Conservation (phyloP, 2,113 vertebrate genomes). For the Oncorhynchus gorbuscha region DNA sequence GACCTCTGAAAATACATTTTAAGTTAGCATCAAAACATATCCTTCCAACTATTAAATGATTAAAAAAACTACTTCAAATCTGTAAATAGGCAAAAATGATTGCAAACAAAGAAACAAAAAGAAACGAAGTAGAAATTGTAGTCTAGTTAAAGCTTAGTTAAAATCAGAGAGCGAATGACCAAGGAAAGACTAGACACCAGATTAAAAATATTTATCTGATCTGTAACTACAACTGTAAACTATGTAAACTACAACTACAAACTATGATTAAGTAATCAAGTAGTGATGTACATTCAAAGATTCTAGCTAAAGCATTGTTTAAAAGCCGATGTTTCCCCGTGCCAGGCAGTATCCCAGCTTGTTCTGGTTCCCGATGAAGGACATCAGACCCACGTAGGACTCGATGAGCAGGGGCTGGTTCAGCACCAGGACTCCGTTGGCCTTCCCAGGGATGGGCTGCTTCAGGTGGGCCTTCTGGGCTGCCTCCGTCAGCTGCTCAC, state of each 20-base stretch:
- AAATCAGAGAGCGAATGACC: too few species aligned
- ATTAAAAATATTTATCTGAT: too few species aligned
- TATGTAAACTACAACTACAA: conserved; percentile 1
- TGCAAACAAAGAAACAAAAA: too few species aligned
- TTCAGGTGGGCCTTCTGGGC: conserved; percentile 63
- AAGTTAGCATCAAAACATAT: neutral
- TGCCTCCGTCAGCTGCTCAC: conserved; percentile 64
- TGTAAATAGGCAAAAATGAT: too few species aligned
- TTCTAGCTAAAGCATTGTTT: conserved; percentile 24
- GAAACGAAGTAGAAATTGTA: too few species aligned
- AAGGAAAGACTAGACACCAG: too few species aligned
- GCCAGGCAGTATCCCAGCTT: conserved; percentile 81
- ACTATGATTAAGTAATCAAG: neutral
- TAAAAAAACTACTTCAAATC: too few species aligned
- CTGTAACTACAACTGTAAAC: conserved; percentile 1
- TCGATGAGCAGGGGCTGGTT: conserved; percentile 73
- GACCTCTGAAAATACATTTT: neutral
- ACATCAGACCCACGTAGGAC: conserved; percentile 78
- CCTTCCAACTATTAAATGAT: neutral
- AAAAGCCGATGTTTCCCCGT: conserved; percentile 80
- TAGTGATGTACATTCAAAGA: neutral
- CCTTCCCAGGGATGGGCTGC: conserved; percentile 67
- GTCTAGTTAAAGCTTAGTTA: too few species aligned
- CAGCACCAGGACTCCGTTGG: conserved; percentile 70
- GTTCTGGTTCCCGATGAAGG: conserved; percentile 80